Base-by-base conservation (phyloP, 2,113 vertebrate genomes). In the Labeo catla region DNA sequence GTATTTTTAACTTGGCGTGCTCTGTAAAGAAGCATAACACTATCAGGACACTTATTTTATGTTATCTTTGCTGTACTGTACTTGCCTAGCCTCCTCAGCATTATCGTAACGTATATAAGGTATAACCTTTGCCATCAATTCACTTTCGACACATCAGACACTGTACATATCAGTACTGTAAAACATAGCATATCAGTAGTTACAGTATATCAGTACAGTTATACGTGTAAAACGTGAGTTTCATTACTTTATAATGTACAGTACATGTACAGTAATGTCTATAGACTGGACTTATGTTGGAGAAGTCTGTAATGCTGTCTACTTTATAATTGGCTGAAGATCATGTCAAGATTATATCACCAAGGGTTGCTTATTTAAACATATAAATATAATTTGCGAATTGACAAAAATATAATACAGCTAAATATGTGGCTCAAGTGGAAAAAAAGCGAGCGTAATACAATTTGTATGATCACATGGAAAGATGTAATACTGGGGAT, bases 141-240 rank as follows among this genome's bases (percentile, higher is more conserved):
- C 6, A 61, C 21, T 61, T 61, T 61, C n/a, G 19, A 61, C 11
- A 61, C 15, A 0, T 77, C 78, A 65, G 78, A 28, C 59, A 81
- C 39, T 81, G 50, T 77, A 23, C 59, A 65, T 81, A 81, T 63
- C 57, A 81, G 78, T 47, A 28, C 39, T n/a, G 13, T 81, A 63
- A 19, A 7, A 66, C 23, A 45, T 21, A 79, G 77, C 57, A 21
- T 50, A 45, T 72, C 68, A 45, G 36, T 45, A 72, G 68, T 45
- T 72, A 10, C 73, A 34, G 21, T 54, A 54, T 52, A 52, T 77
- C 9, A 36, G 52, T 59, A 36, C 15, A 39, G 16, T 8, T 68
- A 9, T 80, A 66, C n/a, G 79, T 81, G 59, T 59, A 65, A 45
- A 65, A 81, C 8, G 0, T 8, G 43, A 74, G 39, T 81, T 12